These are phyloP conservation scores for Rhagophthalmus giganteus DNA, from an alignment of 2,888 invertebrate genomes.

Conservation along the genomic window DNA sequence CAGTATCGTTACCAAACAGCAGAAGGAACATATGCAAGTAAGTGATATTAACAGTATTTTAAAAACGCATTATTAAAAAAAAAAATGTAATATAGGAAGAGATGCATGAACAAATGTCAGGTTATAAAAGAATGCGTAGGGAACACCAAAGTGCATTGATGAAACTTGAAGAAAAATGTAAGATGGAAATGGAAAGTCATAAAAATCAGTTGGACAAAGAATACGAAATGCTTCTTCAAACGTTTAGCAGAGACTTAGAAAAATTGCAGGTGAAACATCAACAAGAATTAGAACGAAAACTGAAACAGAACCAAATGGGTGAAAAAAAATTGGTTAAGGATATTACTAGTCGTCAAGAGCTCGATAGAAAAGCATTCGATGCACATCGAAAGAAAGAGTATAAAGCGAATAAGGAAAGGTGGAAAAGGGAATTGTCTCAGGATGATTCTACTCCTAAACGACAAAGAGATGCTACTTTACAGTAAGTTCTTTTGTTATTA, in stretches of 20 bases:
- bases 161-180: constrained; percentile 93
- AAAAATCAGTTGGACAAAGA: constrained; percentile 94
- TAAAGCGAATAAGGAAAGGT: constrained; percentile 92
- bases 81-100: constrained; percentile 83
- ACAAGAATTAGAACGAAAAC: constrained; percentile 77
- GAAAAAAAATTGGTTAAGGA: constrained; percentile 95
- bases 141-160: constrained; percentile 95
- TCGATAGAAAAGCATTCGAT: constrained; percentile 89
- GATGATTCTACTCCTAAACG: constrained; percentile 91
- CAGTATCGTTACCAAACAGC: constrained; percentile 96
- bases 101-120: constrained; percentile 99
- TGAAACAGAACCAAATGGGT: constrained; percentile 83
- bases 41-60: no score
- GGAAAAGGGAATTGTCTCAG: constrained; percentile 91
- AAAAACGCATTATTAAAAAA: no score
- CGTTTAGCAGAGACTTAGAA: constrained; percentile 90
- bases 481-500: constrained; percentile 64
- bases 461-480: constrained; percentile 86
- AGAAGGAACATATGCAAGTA: constrained; percentile 95
- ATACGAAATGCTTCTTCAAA: constrained; percentile 89
- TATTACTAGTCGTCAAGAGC: constrained; percentile 85
- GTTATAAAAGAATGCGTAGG: constrained; percentile 96
- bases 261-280: constrained; percentile 78
- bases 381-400: constrained; percentile 95
- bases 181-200: constrained; percentile 95